Base-by-base conservation (phyloP, 1,140 invertebrate genomes). In the Sminthurides bifidus region DNA sequence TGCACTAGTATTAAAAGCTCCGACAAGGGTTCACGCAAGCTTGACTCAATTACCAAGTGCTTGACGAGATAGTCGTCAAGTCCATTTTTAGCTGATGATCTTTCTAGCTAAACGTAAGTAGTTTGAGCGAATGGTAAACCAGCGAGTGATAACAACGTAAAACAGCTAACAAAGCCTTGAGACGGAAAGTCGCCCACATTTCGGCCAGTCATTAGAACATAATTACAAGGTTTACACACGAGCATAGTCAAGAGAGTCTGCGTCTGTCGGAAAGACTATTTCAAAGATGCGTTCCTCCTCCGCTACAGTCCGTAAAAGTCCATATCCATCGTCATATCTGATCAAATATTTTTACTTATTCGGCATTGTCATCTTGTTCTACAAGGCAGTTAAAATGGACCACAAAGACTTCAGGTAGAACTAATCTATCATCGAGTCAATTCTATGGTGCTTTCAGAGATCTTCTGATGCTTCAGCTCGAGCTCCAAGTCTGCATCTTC, bases 191-290 rank as follows among this genome's bases (percentile, higher is more conserved):
- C 12, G 12, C 8, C 30, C 21, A 5, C 30, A 12, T 46, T 46
- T 46, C 30, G 29, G 44, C 44, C 44, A 46, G 44, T 46, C 44
- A 46, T 46, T 46, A 26, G 29, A 5, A 21, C 6, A 46, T 46
- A 46, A 46, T 46, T 46, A 46, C 44, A 46, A 46, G 44, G 6
- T 27, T 46, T 12, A 46, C n/a, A n/a, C n/a, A n/a, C n/a, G 44
- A 21, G 29, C 24, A 46, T 23, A 14, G 29, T 46, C 44, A 46
- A 46, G 24, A 46, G 12, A 6, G n/a, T 30, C 21, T 48, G 29
- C 12, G 19, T 10, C 17, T 29, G 21, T 52, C 45, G 40, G 21
- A 24, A 14, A 6, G 8, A 46, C 12, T 26, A 21, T 21, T 21
- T 21, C 21, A 21, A 26, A 27, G 44, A 46, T 27, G 21, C 23